These are phyloP conservation scores for Pogoniulus pusillus DNA, from an alignment of 2,797 vertebrate genomes.

Conservation along the genomic window DNA sequence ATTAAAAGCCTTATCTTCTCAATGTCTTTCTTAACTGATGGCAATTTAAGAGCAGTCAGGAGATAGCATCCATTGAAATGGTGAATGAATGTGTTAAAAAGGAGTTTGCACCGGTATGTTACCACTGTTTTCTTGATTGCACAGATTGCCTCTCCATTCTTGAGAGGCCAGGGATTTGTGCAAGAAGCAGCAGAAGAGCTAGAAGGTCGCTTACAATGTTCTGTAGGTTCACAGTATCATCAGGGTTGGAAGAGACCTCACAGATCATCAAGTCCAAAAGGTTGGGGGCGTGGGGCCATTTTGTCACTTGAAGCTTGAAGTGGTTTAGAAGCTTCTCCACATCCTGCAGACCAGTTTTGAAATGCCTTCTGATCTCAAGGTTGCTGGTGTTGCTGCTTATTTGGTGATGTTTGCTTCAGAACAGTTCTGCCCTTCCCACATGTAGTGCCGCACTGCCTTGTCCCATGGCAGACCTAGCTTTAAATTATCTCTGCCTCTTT, in stretches of 20 bases:
- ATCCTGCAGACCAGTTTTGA: neutral
- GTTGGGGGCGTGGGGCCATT: neutral
- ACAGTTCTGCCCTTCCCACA: no score
- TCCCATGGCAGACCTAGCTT: neutral
- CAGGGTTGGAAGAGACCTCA: no score
- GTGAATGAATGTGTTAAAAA: neutral
- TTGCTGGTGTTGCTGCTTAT: neutral
- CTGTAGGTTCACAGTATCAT: neutral
- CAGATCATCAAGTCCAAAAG: no score
- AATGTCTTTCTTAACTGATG: neutral
- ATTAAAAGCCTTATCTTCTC: slow-evolving; percentile 34
- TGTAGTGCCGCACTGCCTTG: neutral
- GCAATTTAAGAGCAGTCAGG: neutral
- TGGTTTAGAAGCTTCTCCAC: neutral
- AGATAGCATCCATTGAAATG: neutral
- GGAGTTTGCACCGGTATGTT: neutral
- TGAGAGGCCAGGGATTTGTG: neutral
- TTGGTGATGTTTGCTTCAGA: neutral
- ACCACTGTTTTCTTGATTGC: neutral
- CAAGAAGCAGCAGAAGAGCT: neutral
- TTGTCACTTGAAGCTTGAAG: neutral
- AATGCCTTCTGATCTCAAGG: neutral
- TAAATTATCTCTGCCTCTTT: neutral
- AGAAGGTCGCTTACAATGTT: neutral
- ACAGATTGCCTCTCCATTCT: neutral